These are phyloP conservation scores for Scomber scombrus DNA, from an alignment of 2,113 vertebrate species.

Conservation along the genomic window DNA sequence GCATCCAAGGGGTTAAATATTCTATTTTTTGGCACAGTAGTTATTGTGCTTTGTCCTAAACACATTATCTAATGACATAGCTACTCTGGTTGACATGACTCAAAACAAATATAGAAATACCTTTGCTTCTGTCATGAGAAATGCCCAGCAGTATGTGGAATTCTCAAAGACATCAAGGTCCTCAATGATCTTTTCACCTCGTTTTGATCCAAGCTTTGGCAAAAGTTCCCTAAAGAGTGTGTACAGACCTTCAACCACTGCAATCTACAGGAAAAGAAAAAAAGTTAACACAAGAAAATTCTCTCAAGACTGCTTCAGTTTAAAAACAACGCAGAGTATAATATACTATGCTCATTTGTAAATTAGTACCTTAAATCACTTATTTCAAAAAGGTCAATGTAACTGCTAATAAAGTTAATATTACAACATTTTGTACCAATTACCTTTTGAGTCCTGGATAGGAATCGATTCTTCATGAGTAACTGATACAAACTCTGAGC, in stretches of 20 bases:
- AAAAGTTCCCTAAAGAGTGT: conserved; percentile 72
- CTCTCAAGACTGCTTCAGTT: not conserved
- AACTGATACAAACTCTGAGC: conserved; percentile 68
- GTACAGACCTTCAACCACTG: conserved; percentile 70
- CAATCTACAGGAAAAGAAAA: conserved; percentile 52
- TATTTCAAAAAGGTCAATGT: too few relatives aligned
- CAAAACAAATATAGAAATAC: conserved; percentile 54
- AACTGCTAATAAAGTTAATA: not conserved
- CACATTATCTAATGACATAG: too few relatives aligned
- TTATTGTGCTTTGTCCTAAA: too few relatives aligned
- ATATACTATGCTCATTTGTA: too few relatives aligned
- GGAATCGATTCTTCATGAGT: conserved; percentile 39
- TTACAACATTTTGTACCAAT: not conserved
- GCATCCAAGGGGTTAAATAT: too few relatives aligned
- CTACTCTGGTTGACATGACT: too few relatives aligned
- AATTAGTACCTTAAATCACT: too few relatives aligned
- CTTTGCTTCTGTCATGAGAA: conserved; percentile 62
- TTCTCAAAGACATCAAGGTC: conserved; percentile 77
- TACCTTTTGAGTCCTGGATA: conserved; percentile 69
- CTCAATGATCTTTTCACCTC: conserved; percentile 53
- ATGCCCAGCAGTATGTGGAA: conserved; percentile 71
- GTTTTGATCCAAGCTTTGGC: conserved; percentile 38
- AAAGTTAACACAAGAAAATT: not conserved
- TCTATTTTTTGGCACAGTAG: too few relatives aligned
- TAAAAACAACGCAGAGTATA: too few relatives aligned